A percentile compares a stretch with the other conserved stretches of the same genome.
These are phyloP conservation scores for Neotoma lepida DNA, from an alignment of 2,113 vertebrate species.

Conservation along the genomic window DNA sequence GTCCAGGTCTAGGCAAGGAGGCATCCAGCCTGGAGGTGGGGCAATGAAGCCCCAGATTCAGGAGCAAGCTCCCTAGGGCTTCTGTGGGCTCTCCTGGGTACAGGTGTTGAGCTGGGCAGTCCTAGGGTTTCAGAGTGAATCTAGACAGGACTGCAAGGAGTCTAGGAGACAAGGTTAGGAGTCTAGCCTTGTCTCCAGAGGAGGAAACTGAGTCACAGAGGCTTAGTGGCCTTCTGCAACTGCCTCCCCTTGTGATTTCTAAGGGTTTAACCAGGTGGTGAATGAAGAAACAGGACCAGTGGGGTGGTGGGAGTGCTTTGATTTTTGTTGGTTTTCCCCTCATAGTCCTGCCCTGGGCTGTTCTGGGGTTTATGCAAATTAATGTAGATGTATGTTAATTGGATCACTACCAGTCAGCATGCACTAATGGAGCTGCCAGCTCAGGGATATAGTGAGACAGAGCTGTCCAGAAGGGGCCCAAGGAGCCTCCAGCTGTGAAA, in stretches of 20 bases:
- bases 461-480: slow-evolving; percentile 59
- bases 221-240: neutral
- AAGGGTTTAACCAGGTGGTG: slow-evolving; percentile 38
- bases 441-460: slow-evolving; percentile 29
- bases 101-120: neutral
- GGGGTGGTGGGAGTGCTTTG: neutral
- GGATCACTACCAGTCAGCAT: neutral
- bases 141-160: neutral
- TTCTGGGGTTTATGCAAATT: slow-evolving; percentile 71
- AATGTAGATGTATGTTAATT: slow-evolving; percentile 73
- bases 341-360: neutral
- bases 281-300: neutral
- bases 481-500: slow-evolving; percentile 37
- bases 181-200: neutral
- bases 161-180: too few species aligned
- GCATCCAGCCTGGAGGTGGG: too few species aligned
- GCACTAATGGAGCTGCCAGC: slow-evolving; percentile 40
- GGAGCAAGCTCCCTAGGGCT: neutral
- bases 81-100: neutral
- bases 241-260: neutral
- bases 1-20: neutral
- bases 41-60: neutral
- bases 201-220: slow-evolving; percentile 23
- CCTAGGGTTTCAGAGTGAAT: neutral
- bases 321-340: slow-evolving; percentile 55